Evolutionary conservation across 2,888 invertebrate genomes (phyloP).

Genomic region (Papilio demoleus): DNA sequence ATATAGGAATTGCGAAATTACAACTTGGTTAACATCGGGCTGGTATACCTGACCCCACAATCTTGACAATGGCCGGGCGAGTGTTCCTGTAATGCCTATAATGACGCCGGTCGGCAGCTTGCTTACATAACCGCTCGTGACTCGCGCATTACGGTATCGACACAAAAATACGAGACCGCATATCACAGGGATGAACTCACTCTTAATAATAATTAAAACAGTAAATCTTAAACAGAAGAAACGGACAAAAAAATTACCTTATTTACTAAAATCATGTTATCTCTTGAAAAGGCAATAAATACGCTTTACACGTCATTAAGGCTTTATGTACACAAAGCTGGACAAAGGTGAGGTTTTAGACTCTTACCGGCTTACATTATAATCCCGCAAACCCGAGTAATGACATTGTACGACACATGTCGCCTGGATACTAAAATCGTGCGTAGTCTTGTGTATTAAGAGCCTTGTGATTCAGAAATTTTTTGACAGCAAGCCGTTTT

Average conservation of each 20-base stretch:
- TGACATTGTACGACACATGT: no score
- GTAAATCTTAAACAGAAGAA: neutral
- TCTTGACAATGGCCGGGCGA: slow-evolving; percentile 80
- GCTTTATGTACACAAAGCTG: no score
- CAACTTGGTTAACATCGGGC: slow-evolving; percentile 67
- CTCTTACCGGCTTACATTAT: no score
- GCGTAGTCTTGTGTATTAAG: no score
- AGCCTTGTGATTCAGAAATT: no score
- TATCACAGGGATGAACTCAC: slow-evolving; percentile 47
- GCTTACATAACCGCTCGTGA: slow-evolving; percentile 83
- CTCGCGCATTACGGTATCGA: slow-evolving; percentile 81
- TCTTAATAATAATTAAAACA: slow-evolving; percentile 31
- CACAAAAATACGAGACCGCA: slow-evolving; percentile 74
- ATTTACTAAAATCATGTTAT: no score
- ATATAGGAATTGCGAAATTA: slow-evolving; percentile 80
- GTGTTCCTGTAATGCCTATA: slow-evolving; percentile 79
- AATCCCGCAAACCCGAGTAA: no score
- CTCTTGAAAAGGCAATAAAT: no score
- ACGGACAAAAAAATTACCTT: neutral
- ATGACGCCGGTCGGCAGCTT: slow-evolving; percentile 76
- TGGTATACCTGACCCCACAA: slow-evolving; percentile 78
- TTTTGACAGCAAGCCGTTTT: no score
- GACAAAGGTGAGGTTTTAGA: no score
- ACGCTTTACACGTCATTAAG: no score
- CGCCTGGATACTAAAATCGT: no score